These are phyloP conservation scores for Eclectus roratus DNA, from an alignment of 2,113 vertebrate genomes.

Conservation along the genomic window DNA sequence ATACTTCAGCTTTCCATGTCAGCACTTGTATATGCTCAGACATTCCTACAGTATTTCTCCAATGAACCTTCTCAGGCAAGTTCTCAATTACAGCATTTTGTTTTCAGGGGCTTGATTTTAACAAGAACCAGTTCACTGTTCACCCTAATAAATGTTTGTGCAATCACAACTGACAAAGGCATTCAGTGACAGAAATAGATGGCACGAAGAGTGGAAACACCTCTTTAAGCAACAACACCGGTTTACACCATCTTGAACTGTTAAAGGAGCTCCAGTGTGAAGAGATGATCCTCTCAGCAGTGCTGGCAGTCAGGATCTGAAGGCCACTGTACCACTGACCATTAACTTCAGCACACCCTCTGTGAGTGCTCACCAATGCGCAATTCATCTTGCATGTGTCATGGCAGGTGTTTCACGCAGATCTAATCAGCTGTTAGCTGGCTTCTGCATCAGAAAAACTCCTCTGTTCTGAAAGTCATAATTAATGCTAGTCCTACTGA, in stretches of 20 bases:
- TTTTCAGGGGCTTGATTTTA: neutral
- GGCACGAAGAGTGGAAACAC: neutral
- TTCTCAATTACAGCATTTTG: neutral
- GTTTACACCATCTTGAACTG: neutral
- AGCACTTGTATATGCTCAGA: neutral
- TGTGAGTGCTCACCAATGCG: neutral
- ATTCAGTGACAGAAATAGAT: neutral
- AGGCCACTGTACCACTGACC: neutral
- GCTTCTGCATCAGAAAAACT: neutral
- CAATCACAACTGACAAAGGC: neutral
- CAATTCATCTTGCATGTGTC: neutral
- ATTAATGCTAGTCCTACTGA: neutral
- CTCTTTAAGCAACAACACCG: neutral
- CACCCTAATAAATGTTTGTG: neutral
- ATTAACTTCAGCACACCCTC: neutral
- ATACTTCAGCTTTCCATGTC: neutral
- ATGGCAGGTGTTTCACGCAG: rapidly evolving
- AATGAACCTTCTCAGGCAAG: neutral
- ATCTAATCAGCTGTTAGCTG: neutral
- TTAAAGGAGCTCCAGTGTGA: neutral
- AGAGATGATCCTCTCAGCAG: neutral
- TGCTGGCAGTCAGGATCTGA: neutral
- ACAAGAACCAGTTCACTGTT: neutral
- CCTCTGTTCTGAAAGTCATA: neutral
- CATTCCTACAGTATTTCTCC: neutral